Evolutionary conservation across 2,113 vertebrate species (phyloP), one percentile per base, ranked within the genome.

Genomic region (Castor canadensis): DNA sequence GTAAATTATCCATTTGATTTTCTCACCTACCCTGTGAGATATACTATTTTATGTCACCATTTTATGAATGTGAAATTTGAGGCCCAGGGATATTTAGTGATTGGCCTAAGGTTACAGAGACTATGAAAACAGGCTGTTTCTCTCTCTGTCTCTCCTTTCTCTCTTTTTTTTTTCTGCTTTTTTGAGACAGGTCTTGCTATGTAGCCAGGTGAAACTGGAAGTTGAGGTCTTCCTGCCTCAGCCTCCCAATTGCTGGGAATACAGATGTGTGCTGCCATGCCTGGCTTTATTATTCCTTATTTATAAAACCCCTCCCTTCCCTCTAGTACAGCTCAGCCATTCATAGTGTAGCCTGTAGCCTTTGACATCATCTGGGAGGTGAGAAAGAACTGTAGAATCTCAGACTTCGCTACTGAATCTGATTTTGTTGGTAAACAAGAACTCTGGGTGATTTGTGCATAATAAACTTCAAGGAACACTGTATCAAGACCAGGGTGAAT

Each of bases 1-100:
- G 52, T 58, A 88, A 88, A 86, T 91, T 45, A 86, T 71, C 60
- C 40, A 64, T 3, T 93, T 79, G 52, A 82, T 95, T 94, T 93
- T 94, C 66, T 96, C 82, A 88, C 24, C 13, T 32, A 75, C 66
- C 16, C 52, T 66, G 60, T 20, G 81, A 92, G 45, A 45, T 4
- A 40, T 43, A 54, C 54, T 56, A 73, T 3, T n/a, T n/a, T n/a
- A n/a, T 6, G 20, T 79, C 43, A 69, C 22, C 62, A 40, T 85
- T 86, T 97, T 79, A 91, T 16, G 69, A 89, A 80, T 58, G 47
- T 49, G 88, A 56, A 38, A 45, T 69, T 3, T 45, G 83, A 76
- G 84, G 64, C n/a, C 82, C 30, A 43, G 81, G 6, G 60, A 47
- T 56, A 8, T 43, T 54, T 35, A 81, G 58, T 40, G 60, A 75